phyloP scores from a whole-genome alignment of 2,888 invertebrate species.

The Troides helena region DNA sequence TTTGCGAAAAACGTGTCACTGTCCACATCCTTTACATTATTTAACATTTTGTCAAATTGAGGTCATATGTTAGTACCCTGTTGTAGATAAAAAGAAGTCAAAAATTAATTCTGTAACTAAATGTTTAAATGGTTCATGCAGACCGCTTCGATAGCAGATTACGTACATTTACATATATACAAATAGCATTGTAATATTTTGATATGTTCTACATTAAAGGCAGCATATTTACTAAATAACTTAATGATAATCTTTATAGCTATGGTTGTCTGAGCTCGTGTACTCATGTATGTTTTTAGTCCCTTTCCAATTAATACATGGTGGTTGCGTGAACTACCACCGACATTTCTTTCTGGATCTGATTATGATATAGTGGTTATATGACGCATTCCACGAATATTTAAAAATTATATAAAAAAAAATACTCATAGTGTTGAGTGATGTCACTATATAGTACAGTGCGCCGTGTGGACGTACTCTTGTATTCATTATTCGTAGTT shows the following conservation, averaged over 20 bases:
- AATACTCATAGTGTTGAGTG: constrained; percentile 23
- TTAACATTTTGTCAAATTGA: too few species aligned
- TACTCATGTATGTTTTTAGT: constrained; percentile 22
- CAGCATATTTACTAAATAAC: constrained; percentile 64
- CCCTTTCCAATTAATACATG: constrained; percentile 14
- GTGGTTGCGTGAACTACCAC: constrained; percentile 1
- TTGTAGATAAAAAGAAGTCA: too few species aligned
- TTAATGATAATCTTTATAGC: constrained; percentile 37
- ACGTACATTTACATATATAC: constrained; percentile 38
- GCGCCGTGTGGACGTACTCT: constrained; percentile 26
- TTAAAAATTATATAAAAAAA: constrained; percentile 30
- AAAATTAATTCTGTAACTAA: too few species aligned
- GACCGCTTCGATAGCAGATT: constrained; percentile 46
- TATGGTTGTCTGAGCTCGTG: constrained; percentile 13
- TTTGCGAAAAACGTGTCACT: too few species aligned
- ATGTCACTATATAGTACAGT: constrained; percentile 7
- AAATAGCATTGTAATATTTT: constrained; percentile 73
- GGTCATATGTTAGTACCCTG: too few species aligned
- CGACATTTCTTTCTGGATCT: constrained; percentile 21
- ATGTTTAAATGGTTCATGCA: constrained; percentile 45
- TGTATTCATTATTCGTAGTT: constrained; percentile 37
- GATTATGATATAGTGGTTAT: constrained; percentile 33
- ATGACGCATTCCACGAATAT: constrained; percentile 42
- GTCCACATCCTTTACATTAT: too few species aligned
- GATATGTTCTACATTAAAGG: constrained; percentile 75